phyloP scores from a whole-genome alignment of 2,888 invertebrate genomes.

The Oxycera nigricornis region DNA sequence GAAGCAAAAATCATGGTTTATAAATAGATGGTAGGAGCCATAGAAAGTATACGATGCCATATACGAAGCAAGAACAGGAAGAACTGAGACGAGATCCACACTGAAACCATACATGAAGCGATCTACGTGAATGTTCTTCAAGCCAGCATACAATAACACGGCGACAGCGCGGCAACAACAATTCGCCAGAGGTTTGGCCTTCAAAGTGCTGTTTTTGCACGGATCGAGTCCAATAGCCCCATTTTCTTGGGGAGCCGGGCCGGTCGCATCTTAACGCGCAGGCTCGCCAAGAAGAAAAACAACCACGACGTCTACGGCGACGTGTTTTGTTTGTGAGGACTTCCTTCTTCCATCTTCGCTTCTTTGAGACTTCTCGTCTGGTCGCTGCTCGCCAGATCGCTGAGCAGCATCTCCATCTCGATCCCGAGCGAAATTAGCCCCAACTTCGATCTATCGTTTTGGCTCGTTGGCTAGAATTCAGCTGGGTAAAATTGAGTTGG shows the following conservation, averaged over 20 bases:
- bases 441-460: neutral
- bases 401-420: neutral
- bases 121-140: neutral
- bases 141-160: constrained; percentile 10
- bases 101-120: neutral
- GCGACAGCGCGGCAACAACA: constrained; percentile 9
- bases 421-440: neutral
- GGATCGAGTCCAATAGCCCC: constrained; percentile 45
- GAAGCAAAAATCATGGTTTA: neutral
- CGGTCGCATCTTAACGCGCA: neutral
- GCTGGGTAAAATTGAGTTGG: neutral
- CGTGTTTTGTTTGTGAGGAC: constrained; percentile 10
- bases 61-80: neutral
- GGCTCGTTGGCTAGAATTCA: too few species aligned
- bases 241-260: constrained; percentile 20
- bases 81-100: neutral
- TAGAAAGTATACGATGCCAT: neutral
- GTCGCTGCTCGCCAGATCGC: neutral
- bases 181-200: constrained; percentile 36
- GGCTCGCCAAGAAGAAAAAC: constrained; percentile 8
- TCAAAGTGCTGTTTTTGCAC: constrained; percentile 44
- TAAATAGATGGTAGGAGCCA: neutral
- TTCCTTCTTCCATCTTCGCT: constrained; percentile 7
- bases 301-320: neutral
- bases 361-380: neutral